Conservation (phyloP, 2,797 vertebrate species). For the Leptoclinus maculatus region DNA sequence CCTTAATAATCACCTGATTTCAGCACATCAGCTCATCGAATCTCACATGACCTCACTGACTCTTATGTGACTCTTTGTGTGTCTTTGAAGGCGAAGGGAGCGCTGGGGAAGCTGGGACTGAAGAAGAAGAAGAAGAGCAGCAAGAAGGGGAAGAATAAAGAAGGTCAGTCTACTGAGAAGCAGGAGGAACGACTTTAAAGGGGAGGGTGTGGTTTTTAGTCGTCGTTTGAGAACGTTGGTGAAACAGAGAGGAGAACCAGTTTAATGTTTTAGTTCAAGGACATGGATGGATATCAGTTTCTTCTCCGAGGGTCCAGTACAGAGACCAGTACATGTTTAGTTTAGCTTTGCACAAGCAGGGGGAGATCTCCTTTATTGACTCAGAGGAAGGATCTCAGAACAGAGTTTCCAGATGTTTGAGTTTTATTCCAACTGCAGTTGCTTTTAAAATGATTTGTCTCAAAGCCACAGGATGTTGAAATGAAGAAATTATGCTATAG, state of each 20-base stretch:
- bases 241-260: background rate
- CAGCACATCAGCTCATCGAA: background rate
- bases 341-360: background rate
- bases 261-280: background rate
- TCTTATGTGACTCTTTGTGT: conserved; percentile 13
- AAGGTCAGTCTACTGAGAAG: conserved; percentile 50
- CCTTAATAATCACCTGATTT: background rate
- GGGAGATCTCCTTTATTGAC: background rate
- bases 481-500: background rate
- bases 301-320: background rate
- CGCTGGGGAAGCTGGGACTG: conserved; percentile 82
- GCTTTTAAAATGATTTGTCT: background rate
- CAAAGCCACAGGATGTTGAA: background rate
- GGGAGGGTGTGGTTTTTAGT: background rate
- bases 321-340: background rate
- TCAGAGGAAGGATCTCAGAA: background rate
- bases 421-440: background rate
- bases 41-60: background rate
- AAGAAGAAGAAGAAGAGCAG: conserved; percentile 91
- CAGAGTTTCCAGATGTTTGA: background rate
- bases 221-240: background rate
- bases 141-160: conserved; percentile 78
- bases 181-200: background rate
- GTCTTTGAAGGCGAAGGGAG: conserved; percentile 74
- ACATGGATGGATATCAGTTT: background rate